Evolutionary conservation across 2,888 invertebrate species (phyloP).

Genomic region (Chymomyza fuscimana): DNA sequence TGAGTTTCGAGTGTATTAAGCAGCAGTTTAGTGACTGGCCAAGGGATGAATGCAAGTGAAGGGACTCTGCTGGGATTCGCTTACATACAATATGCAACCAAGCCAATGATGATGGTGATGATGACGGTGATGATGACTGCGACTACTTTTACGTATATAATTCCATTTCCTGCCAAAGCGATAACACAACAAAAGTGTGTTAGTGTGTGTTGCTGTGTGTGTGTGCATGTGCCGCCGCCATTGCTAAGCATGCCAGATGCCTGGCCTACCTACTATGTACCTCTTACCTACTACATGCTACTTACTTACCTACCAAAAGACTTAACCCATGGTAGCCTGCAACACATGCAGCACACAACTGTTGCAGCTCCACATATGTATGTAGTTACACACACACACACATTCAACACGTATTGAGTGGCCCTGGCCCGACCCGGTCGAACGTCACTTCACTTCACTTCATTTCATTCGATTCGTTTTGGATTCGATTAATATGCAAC

Average conservation of each 20-base stretch:
- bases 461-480: slow-evolving; percentile 40
- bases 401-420: not conserved
- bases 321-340: not conserved
- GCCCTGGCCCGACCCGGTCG: slow-evolving; percentile 28
- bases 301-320: not conserved
- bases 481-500: slow-evolving; percentile 68
- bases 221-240: slow-evolving; percentile 31
- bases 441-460: slow-evolving; percentile 53
- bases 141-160: slow-evolving; percentile 72
- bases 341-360: not conserved
- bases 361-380: slow-evolving; percentile 1
- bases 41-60: slow-evolving; percentile 8
- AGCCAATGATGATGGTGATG: slow-evolving; percentile 2
- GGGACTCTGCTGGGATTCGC: slow-evolving; percentile 8
- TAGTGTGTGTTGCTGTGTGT: not conserved
- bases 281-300: slow-evolving; percentile 2
- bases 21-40: slow-evolving; percentile 23
- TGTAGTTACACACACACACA: not conserved
- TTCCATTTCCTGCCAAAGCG: slow-evolving; percentile 77
- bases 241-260: not conserved
- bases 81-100: not conserved
- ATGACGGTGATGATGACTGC: slow-evolving; percentile 2
- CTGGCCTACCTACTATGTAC: slow-evolving; percentile 4
- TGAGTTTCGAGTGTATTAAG: slow-evolving; percentile 3
- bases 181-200: slow-evolving; percentile 53